Evolutionary conservation across 2,797 vertebrate species (phyloP).

Genomic region (Threskiornis aethiopicus): DNA sequence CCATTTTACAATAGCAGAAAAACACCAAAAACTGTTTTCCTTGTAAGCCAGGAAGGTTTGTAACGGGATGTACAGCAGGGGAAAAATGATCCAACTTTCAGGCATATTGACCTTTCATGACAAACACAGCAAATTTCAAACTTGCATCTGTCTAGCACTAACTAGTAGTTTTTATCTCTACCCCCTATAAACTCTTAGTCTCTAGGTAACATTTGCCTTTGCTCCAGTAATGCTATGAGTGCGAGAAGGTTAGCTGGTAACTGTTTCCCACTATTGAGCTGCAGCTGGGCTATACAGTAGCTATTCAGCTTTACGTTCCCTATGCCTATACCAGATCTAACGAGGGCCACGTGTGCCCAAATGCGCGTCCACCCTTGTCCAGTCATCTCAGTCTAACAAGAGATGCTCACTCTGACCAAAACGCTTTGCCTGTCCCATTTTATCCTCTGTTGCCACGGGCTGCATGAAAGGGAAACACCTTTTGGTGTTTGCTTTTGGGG

Average conservation of each 20-base stretch:
- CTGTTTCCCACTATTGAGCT: background rate
- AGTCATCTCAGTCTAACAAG: background rate
- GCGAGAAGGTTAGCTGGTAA: background rate
- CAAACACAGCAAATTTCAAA: background rate
- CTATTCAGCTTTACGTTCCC: background rate
- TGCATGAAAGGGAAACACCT: background rate
- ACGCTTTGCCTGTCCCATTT: background rate
- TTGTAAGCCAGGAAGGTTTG: background rate
- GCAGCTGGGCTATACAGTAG: rapidly evolving
- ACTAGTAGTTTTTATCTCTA: background rate
- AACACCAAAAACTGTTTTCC: background rate
- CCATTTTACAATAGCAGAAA: slow-evolving; percentile 20
- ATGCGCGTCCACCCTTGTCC: background rate
- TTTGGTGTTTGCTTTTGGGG: background rate
- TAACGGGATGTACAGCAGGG: background rate
- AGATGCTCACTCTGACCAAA: background rate
- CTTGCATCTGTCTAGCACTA: background rate
- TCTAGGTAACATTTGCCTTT: background rate
- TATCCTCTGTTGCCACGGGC: background rate
- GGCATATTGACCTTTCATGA: background rate
- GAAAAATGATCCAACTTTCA: background rate
- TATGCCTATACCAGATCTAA: background rate
- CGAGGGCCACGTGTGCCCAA: rapidly evolving
- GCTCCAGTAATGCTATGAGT: background rate
- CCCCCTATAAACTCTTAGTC: background rate